phyloP scores from a whole-genome alignment of 1,140 invertebrate species.

The Pachypeltis micranthus region DNA sequence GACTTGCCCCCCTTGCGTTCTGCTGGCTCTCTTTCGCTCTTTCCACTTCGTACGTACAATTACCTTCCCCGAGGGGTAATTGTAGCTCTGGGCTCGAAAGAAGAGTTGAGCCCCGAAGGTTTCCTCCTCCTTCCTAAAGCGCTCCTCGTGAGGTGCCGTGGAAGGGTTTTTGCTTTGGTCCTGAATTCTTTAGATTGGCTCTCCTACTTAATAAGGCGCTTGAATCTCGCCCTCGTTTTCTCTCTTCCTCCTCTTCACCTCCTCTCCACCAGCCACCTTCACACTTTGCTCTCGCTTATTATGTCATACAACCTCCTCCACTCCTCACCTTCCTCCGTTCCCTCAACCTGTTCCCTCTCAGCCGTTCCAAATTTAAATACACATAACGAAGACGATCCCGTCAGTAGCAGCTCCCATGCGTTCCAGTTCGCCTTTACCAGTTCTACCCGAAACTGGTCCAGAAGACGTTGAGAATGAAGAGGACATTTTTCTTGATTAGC shows the following conservation, averaged over 20 bases:
- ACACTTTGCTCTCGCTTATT: no score
- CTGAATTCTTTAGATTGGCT: slow-evolving; percentile 8
- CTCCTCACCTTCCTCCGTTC: no score
- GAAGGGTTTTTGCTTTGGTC: slow-evolving; percentile 5
- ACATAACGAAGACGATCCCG: no score
- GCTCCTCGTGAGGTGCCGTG: neutral
- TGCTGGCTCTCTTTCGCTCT: neutral
- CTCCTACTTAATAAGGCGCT: slow-evolving; percentile 1
- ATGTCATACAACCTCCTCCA: no score
- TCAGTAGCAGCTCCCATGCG: no score
- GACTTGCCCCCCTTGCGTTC: neutral
- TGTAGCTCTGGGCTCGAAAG: neutral
- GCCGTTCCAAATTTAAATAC: no score
- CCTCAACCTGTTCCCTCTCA: no score
- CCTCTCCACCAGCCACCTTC: neutral
- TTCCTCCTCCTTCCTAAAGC: no score
- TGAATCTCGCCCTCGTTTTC: slow-evolving; percentile 6
- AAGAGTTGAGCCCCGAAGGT: neutral
- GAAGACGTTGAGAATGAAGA: no score
- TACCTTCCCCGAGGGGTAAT: slow-evolving; percentile 7
- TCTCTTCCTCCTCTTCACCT: neutral
- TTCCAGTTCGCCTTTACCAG: no score
- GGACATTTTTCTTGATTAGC: no score
- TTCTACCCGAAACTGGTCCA: no score
- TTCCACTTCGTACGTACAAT: slow-evolving; percentile 4